These are phyloP conservation scores for Phrynocephalus forsythii DNA, from an alignment of 2,797 vertebrate genomes.

Conservation along the genomic window DNA sequence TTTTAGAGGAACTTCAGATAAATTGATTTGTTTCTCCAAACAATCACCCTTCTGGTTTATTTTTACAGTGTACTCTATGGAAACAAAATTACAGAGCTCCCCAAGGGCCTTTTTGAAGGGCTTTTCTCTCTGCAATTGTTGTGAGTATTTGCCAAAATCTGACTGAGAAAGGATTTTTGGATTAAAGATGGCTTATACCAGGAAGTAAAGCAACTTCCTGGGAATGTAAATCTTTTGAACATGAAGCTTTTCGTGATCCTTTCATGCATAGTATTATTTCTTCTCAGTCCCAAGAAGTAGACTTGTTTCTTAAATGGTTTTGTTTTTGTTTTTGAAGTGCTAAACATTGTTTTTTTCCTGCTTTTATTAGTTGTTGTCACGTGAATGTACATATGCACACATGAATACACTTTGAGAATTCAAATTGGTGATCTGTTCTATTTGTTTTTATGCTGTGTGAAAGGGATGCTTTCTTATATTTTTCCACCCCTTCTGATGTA, in stretches of 20 bases:
- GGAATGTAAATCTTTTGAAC: not conserved
- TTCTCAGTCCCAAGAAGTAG: not conserved
- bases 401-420: not conserved
- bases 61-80: constrained; percentile 91
- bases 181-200: not conserved
- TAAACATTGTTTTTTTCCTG: not conserved
- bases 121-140: constrained; percentile 94
- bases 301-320: not conserved
- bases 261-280: not conserved
- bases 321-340: not conserved
- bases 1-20: not conserved
- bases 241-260: not conserved
- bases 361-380: not conserved
- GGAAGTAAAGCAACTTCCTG: not conserved
- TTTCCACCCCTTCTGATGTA: not conserved
- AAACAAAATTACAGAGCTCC: constrained; percentile 98
- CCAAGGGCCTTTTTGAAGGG: constrained; percentile 95
- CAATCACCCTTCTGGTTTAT: constrained; percentile 48
- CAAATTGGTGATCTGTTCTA: not conserved
- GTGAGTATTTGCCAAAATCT: constrained; percentile 82
- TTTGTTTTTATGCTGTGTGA: not conserved
- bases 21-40: constrained; percentile 5
- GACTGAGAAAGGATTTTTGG: not conserved
- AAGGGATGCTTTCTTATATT: not conserved
- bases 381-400: not conserved